A percentile compares a stretch with the other conserved stretches of the same genome.
Evolutionary conservation across 2,113 vertebrate genomes (phyloP).

Genomic region (Gila orcuttii): DNA sequence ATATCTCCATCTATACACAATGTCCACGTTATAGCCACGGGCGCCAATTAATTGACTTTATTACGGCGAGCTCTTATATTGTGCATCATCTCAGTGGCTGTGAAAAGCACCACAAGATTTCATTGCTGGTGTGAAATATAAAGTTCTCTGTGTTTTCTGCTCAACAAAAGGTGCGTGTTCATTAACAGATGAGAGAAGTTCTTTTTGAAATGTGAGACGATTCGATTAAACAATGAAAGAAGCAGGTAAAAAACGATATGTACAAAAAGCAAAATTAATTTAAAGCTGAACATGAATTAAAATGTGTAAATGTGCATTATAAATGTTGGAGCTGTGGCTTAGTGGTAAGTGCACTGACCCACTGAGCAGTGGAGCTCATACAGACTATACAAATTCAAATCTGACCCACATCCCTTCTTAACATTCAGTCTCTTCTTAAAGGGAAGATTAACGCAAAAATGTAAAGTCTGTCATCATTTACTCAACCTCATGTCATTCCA

Average conservation of each 20-base stretch:
- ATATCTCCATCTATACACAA: slow-evolving; percentile 53
- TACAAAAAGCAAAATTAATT: background rate
- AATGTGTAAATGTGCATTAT: background rate
- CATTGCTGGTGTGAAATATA: slow-evolving; percentile 13
- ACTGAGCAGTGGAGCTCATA: background rate
- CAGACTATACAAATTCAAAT: background rate
- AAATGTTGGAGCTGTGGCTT: background rate
- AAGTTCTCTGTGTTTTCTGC: slow-evolving; percentile 4
- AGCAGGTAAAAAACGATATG: background rate
- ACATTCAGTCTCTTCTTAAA: background rate
- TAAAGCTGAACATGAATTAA: background rate
- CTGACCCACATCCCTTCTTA: background rate
- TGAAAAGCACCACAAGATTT: background rate
- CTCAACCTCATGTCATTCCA: too few relatives aligned
- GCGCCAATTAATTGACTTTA: slow-evolving; percentile 53
- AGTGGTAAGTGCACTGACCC: background rate
- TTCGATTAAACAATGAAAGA: background rate
- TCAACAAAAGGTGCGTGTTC: background rate
- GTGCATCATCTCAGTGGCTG: slow-evolving; percentile 28
- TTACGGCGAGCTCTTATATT: slow-evolving; percentile 24
- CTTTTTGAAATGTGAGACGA: background rate
- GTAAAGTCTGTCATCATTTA: too few relatives aligned
- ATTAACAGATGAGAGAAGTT: background rate
- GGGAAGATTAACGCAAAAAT: too few relatives aligned
- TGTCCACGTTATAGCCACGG: slow-evolving; percentile 45